These are phyloP conservation scores for Cylloceria caligata DNA, from an alignment of 2,888 invertebrate genomes.

Conservation along the genomic window DNA sequence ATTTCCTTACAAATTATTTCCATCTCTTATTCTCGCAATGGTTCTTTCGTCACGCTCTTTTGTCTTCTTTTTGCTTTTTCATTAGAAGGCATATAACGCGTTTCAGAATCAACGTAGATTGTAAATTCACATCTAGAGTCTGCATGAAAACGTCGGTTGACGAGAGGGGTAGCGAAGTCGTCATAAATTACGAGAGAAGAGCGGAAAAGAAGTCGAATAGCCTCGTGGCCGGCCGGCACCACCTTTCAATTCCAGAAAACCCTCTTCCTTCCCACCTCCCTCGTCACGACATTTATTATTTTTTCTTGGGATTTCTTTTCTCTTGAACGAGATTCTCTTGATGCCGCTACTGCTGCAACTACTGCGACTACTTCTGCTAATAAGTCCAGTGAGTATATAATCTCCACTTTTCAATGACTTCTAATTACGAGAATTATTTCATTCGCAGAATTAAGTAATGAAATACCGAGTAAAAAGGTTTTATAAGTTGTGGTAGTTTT, in stretches of 20 bases:
- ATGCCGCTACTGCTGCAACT: constrained; percentile 1
- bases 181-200: constrained; percentile 40
- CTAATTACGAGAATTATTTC: constrained; percentile 58
- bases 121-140: constrained; percentile 45
- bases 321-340: constrained; percentile 6
- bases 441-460: constrained; percentile 55
- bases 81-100: constrained; percentile 31
- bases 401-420: constrained; percentile 7
- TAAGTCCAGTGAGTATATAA: constrained; percentile 4
- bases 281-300: constrained; percentile 64
- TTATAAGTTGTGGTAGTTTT: neutral
- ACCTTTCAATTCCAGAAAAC: constrained; percentile 57
- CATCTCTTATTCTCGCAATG: constrained; percentile 8
- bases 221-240: constrained; percentile 48
- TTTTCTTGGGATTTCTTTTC: constrained; percentile 48
- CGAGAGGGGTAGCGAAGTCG: constrained; percentile 27
- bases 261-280: constrained; percentile 19
- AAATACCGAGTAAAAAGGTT: constrained; percentile 23
- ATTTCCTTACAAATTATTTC: constrained; percentile 41
- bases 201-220: constrained; percentile 56
- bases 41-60: constrained; percentile 19
- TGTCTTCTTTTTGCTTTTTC: constrained; percentile 21
- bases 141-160: constrained; percentile 43
- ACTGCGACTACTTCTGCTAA: constrained; percentile 9
- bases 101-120: constrained; percentile 39